These are phyloP conservation scores for Myxocyprinus asiaticus DNA, from an alignment of 2,113 vertebrate genomes.

Conservation along the genomic window DNA sequence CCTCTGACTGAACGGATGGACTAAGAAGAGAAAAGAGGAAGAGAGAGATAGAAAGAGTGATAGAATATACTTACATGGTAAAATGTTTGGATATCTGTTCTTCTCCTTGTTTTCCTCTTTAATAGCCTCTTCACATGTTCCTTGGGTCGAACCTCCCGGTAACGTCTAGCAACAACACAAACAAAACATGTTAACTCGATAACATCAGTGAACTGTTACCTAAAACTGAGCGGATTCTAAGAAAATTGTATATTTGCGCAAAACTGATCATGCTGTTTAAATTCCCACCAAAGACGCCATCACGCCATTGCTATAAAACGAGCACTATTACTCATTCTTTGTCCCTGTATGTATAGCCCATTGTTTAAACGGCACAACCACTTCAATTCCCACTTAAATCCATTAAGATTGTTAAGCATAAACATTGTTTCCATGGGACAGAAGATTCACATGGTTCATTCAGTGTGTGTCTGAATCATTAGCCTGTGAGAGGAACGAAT, in stretches of 20 bases:
- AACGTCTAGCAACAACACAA: conserved; percentile 76
- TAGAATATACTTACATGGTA: conserved; percentile 85
- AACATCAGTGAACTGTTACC: background rate
- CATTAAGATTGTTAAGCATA: conserved; percentile 33
- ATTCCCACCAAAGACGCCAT: conserved; percentile 10
- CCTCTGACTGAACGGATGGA: too few species aligned
- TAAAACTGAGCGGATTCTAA: background rate
- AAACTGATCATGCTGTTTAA: conserved; percentile 1
- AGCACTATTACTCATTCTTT: background rate
- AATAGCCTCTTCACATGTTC: conserved; percentile 88
- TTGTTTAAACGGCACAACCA: conserved; percentile 17
- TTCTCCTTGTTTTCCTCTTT: conserved; percentile 95
- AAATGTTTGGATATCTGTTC: conserved; percentile 98
- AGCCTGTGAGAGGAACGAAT: conserved; percentile 24
- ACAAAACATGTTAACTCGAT: background rate
- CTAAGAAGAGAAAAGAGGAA: too few species aligned
- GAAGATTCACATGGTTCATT: conserved; percentile 35
- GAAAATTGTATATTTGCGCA: background rate
- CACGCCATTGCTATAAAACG: background rate
- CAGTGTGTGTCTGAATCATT: conserved; percentile 42
- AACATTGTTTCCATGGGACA: conserved; percentile 44
- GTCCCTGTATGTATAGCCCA: conserved; percentile 18
- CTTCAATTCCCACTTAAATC: conserved; percentile 45
- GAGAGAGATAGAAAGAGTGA: too few species aligned
- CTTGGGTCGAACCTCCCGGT: conserved; percentile 82